A percentile compares a stretch with the other conserved stretches of the same genome.
These are phyloP conservation scores for Eristalis intricaria DNA, from an alignment of 2,888 invertebrate genomes.

Conservation along the genomic window DNA sequence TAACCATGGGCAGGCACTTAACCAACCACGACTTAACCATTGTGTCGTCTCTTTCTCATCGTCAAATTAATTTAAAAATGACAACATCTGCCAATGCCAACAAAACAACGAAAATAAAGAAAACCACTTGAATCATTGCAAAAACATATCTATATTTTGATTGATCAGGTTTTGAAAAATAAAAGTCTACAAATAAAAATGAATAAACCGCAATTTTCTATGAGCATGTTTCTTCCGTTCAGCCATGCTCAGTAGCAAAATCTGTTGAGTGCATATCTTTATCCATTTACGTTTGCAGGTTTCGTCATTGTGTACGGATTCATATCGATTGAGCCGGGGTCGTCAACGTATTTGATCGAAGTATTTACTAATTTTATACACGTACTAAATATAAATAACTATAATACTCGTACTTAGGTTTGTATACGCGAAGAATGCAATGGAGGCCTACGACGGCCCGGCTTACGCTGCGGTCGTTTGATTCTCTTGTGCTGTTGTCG, in stretches of 20 bases:
- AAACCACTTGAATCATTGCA: slow-evolving; percentile 39
- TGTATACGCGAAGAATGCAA: slow-evolving; percentile 57
- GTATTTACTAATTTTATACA: slow-evolving; percentile 14
- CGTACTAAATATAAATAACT: slow-evolving; percentile 22
- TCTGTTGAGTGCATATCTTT: slow-evolving; percentile 2
- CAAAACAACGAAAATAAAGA: background rate
- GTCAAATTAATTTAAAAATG: no score
- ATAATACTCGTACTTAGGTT: slow-evolving; percentile 17
- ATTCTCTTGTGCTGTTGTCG: slow-evolving; percentile 76
- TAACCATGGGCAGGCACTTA: no score
- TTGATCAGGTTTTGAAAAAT: slow-evolving; percentile 32
- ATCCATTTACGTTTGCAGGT: slow-evolving; percentile 23
- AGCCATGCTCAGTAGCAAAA: slow-evolving; percentile 28
- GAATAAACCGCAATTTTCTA: slow-evolving; percentile 26
- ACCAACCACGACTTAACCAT: no score
- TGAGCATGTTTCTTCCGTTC: slow-evolving; percentile 26
- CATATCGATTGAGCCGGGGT: slow-evolving; percentile 35
- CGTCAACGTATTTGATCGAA: slow-evolving; percentile 32
- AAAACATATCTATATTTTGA: slow-evolving; percentile 61
- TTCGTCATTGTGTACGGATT: slow-evolving; percentile 25
- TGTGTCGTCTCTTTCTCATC: no score
- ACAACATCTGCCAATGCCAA: no score
- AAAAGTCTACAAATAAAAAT: slow-evolving; percentile 59
- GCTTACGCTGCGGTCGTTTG: slow-evolving; percentile 78
- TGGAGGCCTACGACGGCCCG: slow-evolving; percentile 12